Base-by-base conservation (phyloP, 2,113 vertebrate species). In the Thunnus maccoyii region DNA sequence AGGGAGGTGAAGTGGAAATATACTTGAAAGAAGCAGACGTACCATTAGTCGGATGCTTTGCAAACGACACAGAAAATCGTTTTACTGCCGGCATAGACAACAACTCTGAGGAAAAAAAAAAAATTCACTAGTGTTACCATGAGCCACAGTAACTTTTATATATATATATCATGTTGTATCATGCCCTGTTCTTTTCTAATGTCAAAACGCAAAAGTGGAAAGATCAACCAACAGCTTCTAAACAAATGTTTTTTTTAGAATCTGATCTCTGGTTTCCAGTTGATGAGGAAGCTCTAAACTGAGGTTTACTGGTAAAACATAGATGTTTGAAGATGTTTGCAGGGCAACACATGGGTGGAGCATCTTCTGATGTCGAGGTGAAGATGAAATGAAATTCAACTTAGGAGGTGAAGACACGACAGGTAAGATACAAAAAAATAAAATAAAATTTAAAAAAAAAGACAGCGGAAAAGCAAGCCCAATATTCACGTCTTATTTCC, bases 51-150 rank as follows among this genome's bases (percentile, higher is more conserved):
- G 98, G 98, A 97, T 98, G 96, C 97, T 99, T 98, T 98, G 98
- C 98, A 99, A 99, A 99, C 94, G 98, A 99, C 97, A 99, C 98
- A 99, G 98, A 99, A 99, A 99, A 99, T 97, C 98, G 96, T 96
- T 99, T 99, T 98, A 99, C 97, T 96, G 98, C 97, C 97, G 98
- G 98, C 97, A 99, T 98, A 97, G 97, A 99, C 96, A 99, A 99
- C 97, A 99, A 97, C 96, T 99, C 98, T 99, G 98, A 97, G 96
- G 96, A 97, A 97, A 96, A 97, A 96, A 95, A 90, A 74, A 96
- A 96, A 98, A 94, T 96, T 96, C 95, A 97, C 96, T 94, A 94
- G 93, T 82, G 95, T 97, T 96, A 96, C 96, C 90, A 92, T 90
- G 93, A 93, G 90, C 92, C 87, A 90, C 89, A 93, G 79, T 16